Conservation (phyloP, 2,888 invertebrate species). For the Steinernema hermaphroditum region DNA sequence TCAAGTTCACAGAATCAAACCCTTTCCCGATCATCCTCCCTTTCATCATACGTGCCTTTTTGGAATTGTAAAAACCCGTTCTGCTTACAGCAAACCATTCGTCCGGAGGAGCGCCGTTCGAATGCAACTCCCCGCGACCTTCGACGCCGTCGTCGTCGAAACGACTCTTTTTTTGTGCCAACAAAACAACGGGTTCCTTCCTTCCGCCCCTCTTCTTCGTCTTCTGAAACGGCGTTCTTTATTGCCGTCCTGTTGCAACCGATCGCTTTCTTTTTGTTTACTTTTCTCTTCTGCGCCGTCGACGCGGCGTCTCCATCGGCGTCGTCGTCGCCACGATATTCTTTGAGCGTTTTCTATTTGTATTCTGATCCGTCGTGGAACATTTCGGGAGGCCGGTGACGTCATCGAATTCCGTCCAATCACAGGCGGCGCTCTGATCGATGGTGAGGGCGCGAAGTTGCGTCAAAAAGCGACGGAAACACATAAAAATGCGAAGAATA, state of each 20-base stretch:
- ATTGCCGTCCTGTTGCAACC: not conserved
- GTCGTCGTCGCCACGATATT: not conserved
- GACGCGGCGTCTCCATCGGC: not conserved
- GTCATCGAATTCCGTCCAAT: constrained; percentile 2
- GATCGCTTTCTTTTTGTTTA: constrained; percentile 25
- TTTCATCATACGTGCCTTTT: not conserved
- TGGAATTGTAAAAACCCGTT: not conserved
- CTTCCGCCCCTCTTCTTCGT: not conserved
- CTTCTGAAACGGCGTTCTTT: not conserved
- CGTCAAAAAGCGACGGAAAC: too few species aligned
- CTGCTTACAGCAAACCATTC: constrained; percentile 12
- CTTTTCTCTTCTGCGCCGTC: constrained; percentile 8
- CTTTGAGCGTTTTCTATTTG: constrained; percentile 28
- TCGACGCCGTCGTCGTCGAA: not conserved
- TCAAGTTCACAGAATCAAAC: too few species aligned
- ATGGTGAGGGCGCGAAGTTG: too few species aligned
- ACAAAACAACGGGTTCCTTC: constrained; percentile 8
- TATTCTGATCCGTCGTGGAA: constrained; percentile 1
- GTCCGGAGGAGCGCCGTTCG: not conserved
- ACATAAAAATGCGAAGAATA: too few species aligned
- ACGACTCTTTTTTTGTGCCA: not conserved
- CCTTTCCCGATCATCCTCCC: too few species aligned
- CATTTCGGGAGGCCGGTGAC: not conserved
- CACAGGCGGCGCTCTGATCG: too few species aligned
- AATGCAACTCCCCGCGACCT: constrained; percentile 18